Percentiles rank a stretch among this genome's conserved stretches.
These are phyloP conservation scores for Agapornis canus DNA, from an alignment of 2,797 vertebrate genomes.

Conservation along the genomic window DNA sequence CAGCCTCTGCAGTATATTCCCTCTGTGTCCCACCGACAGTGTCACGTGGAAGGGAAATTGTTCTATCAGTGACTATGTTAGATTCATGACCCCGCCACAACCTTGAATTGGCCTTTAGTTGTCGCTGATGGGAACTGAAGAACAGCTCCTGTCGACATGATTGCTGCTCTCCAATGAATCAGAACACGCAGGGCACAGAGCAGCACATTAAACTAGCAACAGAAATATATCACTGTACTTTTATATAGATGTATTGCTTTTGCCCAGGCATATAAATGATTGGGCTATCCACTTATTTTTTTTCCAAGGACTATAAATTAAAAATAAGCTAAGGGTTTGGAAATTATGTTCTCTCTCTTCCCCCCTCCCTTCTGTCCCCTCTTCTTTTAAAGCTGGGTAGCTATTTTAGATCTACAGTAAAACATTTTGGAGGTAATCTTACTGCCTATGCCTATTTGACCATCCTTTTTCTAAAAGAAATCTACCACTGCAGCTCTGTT, in stretches of 20 bases:
- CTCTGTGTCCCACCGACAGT: constrained; percentile 59
- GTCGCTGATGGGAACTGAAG: constrained; percentile 86
- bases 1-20: constrained; percentile 64
- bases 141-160: constrained; percentile 87
- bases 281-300: constrained; percentile 81
- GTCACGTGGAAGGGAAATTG: constrained; percentile 81
- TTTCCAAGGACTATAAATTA: constrained; percentile 82
- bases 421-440: constrained; percentile 78
- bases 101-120: constrained; percentile 89
- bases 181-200: constrained; percentile 83
- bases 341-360: constrained; percentile 78
- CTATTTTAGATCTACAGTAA: constrained; percentile 76
- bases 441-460: constrained; percentile 40
- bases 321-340: constrained; percentile 82
- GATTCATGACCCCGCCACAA: constrained; percentile 86
- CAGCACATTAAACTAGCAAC: constrained; percentile 85
- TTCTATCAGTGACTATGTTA: constrained; percentile 83
- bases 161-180: constrained; percentile 87
- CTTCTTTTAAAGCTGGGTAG: constrained; percentile 15
- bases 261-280: constrained; percentile 84
- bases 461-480: constrained; percentile 35
- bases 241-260: constrained; percentile 88
- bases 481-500: background rate
- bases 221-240: constrained; percentile 86
- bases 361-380: too few relatives aligned